Percentiles rank a stretch among this genome's conserved stretches.
These are phyloP conservation scores for Lamproptera curius DNA, from an alignment of 2,888 invertebrate genomes.

Conservation along the genomic window DNA sequence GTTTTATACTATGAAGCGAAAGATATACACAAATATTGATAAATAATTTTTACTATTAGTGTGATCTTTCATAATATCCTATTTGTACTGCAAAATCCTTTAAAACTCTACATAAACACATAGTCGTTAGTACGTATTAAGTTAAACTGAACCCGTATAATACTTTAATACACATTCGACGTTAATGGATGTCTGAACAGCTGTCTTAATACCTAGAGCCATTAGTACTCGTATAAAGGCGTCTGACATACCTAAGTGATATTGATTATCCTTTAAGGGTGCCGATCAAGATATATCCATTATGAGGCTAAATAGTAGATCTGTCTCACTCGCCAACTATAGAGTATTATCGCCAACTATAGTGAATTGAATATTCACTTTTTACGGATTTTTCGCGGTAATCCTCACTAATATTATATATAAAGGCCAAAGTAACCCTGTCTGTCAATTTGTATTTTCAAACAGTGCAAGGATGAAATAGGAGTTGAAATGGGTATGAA, in stretches of 20 bases:
- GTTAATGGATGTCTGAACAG: neutral
- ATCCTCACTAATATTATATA: too few species aligned
- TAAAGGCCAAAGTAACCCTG: too few species aligned
- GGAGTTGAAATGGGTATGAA: too few species aligned
- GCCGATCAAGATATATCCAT: neutral
- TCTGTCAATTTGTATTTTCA: neutral
- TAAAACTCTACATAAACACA: too few species aligned
- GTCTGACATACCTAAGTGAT: constrained; percentile 1
- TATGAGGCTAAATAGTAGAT: neutral
- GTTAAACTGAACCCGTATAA: too few species aligned
- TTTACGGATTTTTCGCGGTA: neutral
- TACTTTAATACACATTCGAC: neutral
- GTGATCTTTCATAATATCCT: too few species aligned
- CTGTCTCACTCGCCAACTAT: neutral
- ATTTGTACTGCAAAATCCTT: too few species aligned
- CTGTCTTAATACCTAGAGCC: neutral
- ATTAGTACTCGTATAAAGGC: neutral
- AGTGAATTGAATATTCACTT: neutral
- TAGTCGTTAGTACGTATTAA: too few species aligned
- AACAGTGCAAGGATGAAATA: neutral
- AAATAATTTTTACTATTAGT: too few species aligned
- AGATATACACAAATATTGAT: too few species aligned
- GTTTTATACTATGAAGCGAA: too few species aligned
- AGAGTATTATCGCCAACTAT: neutral
- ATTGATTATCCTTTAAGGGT: constrained; percentile 4